Evolutionary conservation across 1,140 invertebrate species (phyloP), one percentile per base, ranked within the genome.

Genomic region (Laodelphax striatellus): DNA sequence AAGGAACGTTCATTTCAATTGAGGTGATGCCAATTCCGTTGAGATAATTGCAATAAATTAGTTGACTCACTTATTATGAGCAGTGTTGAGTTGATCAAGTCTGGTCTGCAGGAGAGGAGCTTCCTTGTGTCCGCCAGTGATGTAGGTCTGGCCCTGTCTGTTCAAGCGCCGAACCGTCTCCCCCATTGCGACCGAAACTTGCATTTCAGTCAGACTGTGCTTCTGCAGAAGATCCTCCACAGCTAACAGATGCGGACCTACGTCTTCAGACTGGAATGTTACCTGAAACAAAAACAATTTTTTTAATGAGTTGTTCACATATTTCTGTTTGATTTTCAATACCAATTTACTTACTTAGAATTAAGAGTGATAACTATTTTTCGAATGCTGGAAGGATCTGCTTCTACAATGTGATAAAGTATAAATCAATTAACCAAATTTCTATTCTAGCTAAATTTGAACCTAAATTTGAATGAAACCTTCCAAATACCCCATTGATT

Each of bases 201-300:
- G 92, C 52, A 95, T 75, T 70, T 98, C 94, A 65, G 92, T 85
- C 21, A 98, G 75, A 52, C 85, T 87, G 71, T 98, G 94, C 64
- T 94, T 93, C 67, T 98, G 94, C 24, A 97, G 74, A 11, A 95
- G 76, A 67, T 97, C 93, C 72, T 98, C 94, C 1, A 95, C 93
- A 22, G 87, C 94, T 46, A 96, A 75, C 21, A 98, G 75, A 77
- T 98, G 95, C 0, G 89, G 87, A 0, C 93, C 94, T 2, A 89
- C 86, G 70, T 97, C 93, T 58, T 88, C 87, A 9, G 90, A 92
- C 63, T 85, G 82, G 71, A 95, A 89, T 66, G 88, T 85, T 0
- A 83, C 75, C 77, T 91, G 78, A 38, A 63, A 63, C 55, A 60
- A 42, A 64, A 43, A 8, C 34, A 38, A 28, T 28, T 28, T n/a